Percentiles rank a stretch among this genome's conserved stretches.
Conservation (phyloP, 2,888 invertebrate species). For the Hedychridium roseum region DNA sequence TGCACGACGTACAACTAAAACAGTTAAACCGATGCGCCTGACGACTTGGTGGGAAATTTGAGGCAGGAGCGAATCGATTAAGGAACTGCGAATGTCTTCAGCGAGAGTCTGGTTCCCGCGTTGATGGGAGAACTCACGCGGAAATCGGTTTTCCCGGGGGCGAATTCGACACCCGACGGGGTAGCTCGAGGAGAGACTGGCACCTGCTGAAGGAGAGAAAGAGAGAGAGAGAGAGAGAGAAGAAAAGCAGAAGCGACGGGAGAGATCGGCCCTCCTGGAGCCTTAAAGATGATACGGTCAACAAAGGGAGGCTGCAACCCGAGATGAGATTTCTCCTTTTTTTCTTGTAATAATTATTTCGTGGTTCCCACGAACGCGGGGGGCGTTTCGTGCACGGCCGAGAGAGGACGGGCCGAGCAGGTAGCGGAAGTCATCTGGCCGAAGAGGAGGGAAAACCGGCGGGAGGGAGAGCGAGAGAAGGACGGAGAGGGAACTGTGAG, state of each 20-base stretch:
- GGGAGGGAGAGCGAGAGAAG: conserved; percentile 13
- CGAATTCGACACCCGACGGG: conserved; percentile 28
- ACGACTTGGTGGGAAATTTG: no score
- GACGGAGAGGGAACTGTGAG: conserved; percentile 47
- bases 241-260: conserved; percentile 23
- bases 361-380: conserved; percentile 63
- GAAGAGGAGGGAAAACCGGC: conserved; percentile 29
- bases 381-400: conserved; percentile 58
- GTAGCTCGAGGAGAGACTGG: conserved; percentile 13
- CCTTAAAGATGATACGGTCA: conserved; percentile 61
- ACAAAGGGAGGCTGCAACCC: conserved; percentile 57
- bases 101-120: not conserved
- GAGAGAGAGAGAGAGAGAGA: conserved; percentile 16
- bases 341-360: conserved; percentile 61
- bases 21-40: no score
- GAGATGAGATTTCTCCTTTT: conserved; percentile 46
- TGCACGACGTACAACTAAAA: no score
- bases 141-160: conserved; percentile 30
- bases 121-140: conserved; percentile 11
- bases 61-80: not conserved
- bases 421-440: conserved; percentile 63
- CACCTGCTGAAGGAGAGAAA: conserved; percentile 38
- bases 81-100: not conserved
- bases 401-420: conserved; percentile 53
- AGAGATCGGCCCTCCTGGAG: conserved; percentile 42